Evolutionary conservation across 2,113 vertebrate genomes (phyloP), one percentile per base, ranked within the genome.

Genomic region (Nyctereutes procyonoides): DNA sequence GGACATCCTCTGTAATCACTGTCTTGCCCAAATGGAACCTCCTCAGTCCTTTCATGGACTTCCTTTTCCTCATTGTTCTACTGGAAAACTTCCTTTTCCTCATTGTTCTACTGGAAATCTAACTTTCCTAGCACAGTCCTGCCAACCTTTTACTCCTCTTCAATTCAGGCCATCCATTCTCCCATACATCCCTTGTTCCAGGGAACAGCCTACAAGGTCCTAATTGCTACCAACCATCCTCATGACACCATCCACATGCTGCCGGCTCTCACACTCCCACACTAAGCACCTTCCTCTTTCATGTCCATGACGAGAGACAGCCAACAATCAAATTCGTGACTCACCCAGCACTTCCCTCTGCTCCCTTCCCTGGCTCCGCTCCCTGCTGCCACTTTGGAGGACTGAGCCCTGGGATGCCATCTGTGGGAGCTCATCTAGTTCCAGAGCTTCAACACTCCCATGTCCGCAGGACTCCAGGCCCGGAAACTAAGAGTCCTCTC

Each of bases 21-120:
- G 16, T 51, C 7, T 76, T 22, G 16, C 1, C 85, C 51, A 56
- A 65, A 10, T 0, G 7, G 19, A n/a, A 32, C 16, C 51, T 74
- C 8, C 9, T 10, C 4, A 3, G 10, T 8, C 14, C 53, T 48
- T 79, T 28, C 63, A 10, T 1, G 0, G 17, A 63, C 5, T 56
- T 20, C 30, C 8, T 1, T 9, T 53, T 35, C 3, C 19, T 11
- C 30, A 60, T 3, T 35, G 67, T 10, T 79, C 74, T 65, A 5
- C 0, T 35, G 85, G 5, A 5, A 9, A 53, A 82, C 5, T 56
- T 20, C 30, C 8, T 1, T 9, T 53, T 35, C 3, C 19, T 11
- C 30, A 60, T 3, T 35, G 67, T 10, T 79, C 74, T 65, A 5
- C 0, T 35, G 85, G n/a, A 82, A 28, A 28, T 13, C 28, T 32